Conservation (phyloP, 1,140 invertebrate genomes). For the Papilio glaucus region DNA sequence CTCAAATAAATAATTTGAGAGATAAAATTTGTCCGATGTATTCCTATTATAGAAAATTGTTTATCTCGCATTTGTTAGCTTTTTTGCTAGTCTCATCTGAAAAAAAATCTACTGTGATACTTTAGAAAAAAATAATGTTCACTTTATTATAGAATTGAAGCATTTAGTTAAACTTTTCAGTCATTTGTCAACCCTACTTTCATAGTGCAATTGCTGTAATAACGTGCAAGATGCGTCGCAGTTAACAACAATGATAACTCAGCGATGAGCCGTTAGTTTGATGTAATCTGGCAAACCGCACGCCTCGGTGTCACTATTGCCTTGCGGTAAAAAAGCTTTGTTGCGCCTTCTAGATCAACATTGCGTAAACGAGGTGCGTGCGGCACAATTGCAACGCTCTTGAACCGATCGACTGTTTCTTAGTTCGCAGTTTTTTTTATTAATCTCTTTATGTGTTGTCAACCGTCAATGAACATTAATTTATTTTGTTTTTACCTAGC, state of each 20-base stretch:
- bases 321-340: slow-evolving; percentile 63
- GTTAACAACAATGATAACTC: slow-evolving; percentile 14
- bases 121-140: too few relatives aligned
- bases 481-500: background rate
- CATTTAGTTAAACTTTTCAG: too few relatives aligned
- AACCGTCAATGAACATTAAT: background rate
- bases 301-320: slow-evolving; percentile 58
- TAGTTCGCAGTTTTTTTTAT: background rate
- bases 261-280: slow-evolving; percentile 27
- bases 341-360: slow-evolving; percentile 48
- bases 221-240: background rate
- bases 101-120: too few relatives aligned
- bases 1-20: too few relatives aligned
- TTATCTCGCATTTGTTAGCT: too few relatives aligned
- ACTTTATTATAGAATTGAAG: too few relatives aligned
- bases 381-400: slow-evolving; percentile 40
- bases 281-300: slow-evolving; percentile 61
- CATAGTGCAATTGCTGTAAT: background rate
- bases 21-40: too few relatives aligned
- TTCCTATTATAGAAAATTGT: too few relatives aligned
- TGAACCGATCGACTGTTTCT: slow-evolving; percentile 21
- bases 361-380: slow-evolving; percentile 52
- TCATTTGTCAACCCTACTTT: background rate
- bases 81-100: too few relatives aligned
- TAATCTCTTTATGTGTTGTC: background rate